Percentiles rank a stretch among this genome's conserved stretches.
These are phyloP conservation scores for Napeogenes sylphis DNA, from an alignment of 2,888 invertebrate genomes.

Conservation along the genomic window DNA sequence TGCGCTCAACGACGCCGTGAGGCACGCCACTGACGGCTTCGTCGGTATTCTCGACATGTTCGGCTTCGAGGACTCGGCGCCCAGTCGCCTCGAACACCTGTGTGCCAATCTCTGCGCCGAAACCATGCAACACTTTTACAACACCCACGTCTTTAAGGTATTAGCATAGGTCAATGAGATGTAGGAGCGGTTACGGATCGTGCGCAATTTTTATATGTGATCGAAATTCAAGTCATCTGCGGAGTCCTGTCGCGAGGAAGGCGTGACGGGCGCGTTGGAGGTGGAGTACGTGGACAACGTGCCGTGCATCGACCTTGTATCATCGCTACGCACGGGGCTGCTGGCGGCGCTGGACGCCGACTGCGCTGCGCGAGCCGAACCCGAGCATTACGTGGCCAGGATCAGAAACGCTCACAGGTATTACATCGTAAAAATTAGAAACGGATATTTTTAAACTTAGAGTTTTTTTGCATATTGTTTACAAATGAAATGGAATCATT, in stretches of 20 bases:
- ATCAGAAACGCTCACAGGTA: slow-evolving; percentile 58
- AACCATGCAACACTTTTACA: slow-evolving; percentile 98
- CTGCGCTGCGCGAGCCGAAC: slow-evolving; percentile 89
- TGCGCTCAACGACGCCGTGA: slow-evolving; percentile 92
- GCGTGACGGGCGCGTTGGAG: slow-evolving; percentile 91
- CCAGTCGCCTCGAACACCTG: slow-evolving; percentile 93
- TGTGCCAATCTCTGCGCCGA: slow-evolving; percentile 97
- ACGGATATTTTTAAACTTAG: too few species aligned
- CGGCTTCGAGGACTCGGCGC: slow-evolving; percentile 95
- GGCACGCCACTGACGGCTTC: slow-evolving; percentile 95
- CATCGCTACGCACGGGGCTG: slow-evolving; percentile 93
- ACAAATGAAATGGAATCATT: too few species aligned
- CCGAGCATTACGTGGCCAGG: slow-evolving; percentile 61
- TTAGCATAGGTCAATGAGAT: too few species aligned
- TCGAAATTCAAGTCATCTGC: slow-evolving; percentile 32
- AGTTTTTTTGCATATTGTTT: too few species aligned
- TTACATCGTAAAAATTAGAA: slow-evolving; percentile 51
- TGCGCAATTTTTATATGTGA: not conserved
- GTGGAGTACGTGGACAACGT: slow-evolving; percentile 97
- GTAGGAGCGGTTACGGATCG: not conserved
- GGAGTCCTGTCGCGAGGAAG: slow-evolving; percentile 95
- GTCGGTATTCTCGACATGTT: slow-evolving; percentile 98
- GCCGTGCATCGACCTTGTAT: slow-evolving; percentile 96
- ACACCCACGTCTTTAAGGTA: slow-evolving; percentile 96
- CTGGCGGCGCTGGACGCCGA: slow-evolving; percentile 95